Evolutionary conservation across 2,888 invertebrate genomes (phyloP), one percentile per base, ranked within the genome.

Genomic region (Drepanosiphum platanoidis): DNA sequence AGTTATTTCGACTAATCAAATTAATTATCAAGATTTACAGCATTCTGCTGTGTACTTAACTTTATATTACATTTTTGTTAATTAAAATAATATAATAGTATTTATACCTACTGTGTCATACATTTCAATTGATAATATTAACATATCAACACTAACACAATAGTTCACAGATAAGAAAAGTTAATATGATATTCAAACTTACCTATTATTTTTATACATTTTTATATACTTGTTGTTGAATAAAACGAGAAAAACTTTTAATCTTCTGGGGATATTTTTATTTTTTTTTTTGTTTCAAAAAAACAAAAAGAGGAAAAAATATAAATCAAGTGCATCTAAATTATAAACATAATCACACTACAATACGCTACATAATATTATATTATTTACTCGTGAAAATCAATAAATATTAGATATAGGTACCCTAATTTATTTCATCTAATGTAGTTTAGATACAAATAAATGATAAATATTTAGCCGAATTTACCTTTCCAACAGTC

Each of bases 401-500:
- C n/a, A n/a, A n/a, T n/a, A n/a, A n/a, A n/a, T n/a, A n/a, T n/a
- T n/a, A n/a, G n/a, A n/a, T n/a, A n/a, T n/a, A n/a, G n/a, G n/a
- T n/a, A n/a, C n/a, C n/a, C n/a, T n/a, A 42, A 52, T 52, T 0
- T 52, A 52, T 52, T 22, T 52, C 22, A 52, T 52, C 0, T 27
- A 8, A 75, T 34, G 7, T 27, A 75, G 1, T 27, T 42, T 9
- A n/a, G 42, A n/a, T 61, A 27, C n/a, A 18, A 61, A n/a, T 61
- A 27, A 61, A 61, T 27, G n/a, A n/a, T n/a, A n/a, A n/a, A n/a
- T n/a, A n/a, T n/a, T n/a, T n/a, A n/a, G n/a, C 46, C 11, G 0
- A n/a, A 61, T 72, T 86, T 88, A 90, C 90, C 88, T 90, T 90
- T 87, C 90, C 90, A 32, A 89, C 86, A 52, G 88, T 87, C 2